Percentiles rank a stretch among this genome's conserved stretches.
Conservation (phyloP, 2,113 vertebrate species). For the Hydrochoerus hydrochaeris region DNA sequence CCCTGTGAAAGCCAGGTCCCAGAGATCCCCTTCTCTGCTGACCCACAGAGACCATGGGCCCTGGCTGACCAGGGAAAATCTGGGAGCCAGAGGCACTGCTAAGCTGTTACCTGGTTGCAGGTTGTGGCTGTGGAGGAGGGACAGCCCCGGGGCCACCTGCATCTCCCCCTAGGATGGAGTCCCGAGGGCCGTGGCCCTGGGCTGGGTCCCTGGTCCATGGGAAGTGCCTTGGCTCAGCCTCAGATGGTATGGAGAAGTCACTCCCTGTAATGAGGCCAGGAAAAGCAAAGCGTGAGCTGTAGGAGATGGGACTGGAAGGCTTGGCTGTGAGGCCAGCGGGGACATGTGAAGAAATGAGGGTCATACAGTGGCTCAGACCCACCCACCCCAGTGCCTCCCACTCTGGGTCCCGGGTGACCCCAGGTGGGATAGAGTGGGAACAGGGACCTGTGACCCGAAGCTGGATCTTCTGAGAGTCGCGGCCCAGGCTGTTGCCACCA, state of each 20-base stretch:
- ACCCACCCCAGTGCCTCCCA: background rate
- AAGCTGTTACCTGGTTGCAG: slow-evolving; percentile 76
- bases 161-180: slow-evolving; percentile 16
- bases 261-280: slow-evolving; percentile 70
- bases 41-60: rapidly evolving
- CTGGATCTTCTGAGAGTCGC: slow-evolving; percentile 88
- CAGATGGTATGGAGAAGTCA: slow-evolving; percentile 47
- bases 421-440: no score
- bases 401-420: background rate
- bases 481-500: slow-evolving; percentile 84
- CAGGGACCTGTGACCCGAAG: slow-evolving; percentile 90
- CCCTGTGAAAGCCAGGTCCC: background rate
- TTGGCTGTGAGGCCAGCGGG: background rate
- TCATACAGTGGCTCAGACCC: background rate
- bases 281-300: slow-evolving; percentile 29
- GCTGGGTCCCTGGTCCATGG: slow-evolving; percentile 31
- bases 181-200: slow-evolving; percentile 48
- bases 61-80: background rate
- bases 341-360: background rate
- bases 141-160: background rate
- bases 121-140: slow-evolving; percentile 54
- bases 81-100: background rate
- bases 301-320: background rate
- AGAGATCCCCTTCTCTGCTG: background rate
- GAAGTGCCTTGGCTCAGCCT: slow-evolving; percentile 68